Percentiles rank a stretch among this genome's conserved stretches.
Evolutionary conservation across 2,888 invertebrate genomes (phyloP).

Genomic region (Mimachlamys varia): DNA sequence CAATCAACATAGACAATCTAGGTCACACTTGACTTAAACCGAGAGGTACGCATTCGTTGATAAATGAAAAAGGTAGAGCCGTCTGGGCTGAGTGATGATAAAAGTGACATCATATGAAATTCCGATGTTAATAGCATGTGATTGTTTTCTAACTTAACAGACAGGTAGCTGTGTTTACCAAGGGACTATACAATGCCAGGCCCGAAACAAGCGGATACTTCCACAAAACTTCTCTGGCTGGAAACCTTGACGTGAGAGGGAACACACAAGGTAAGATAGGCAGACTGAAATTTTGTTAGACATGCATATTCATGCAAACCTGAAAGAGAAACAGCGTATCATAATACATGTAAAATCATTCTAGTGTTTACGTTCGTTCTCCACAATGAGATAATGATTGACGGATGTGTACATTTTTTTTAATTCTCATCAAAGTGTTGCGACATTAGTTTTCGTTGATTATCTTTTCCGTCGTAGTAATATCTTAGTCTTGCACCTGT

Average conservation of each 20-base stretch:
- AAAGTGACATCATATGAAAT: neutral
- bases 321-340: neutral
- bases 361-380: neutral
- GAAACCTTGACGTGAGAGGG: neutral
- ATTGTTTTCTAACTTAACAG: neutral
- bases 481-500: too few relatives aligned
- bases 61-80: neutral
- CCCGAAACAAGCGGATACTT: neutral
- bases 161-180: neutral
- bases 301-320: neutral
- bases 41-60: neutral
- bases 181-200: neutral
- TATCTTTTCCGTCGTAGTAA: too few relatives aligned
- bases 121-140: neutral
- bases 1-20: neutral
- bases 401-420: too few relatives aligned
- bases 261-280: neutral
- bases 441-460: too few relatives aligned
- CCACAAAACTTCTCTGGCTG: neutral
- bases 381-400: too few relatives aligned
- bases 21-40: neutral
- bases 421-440: too few relatives aligned
- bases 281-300: neutral
- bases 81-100: neutral
- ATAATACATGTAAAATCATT: neutral